Evolutionary conservation across 2,888 invertebrate genomes (phyloP).

Genomic region (Syrphus vitripennis): DNA sequence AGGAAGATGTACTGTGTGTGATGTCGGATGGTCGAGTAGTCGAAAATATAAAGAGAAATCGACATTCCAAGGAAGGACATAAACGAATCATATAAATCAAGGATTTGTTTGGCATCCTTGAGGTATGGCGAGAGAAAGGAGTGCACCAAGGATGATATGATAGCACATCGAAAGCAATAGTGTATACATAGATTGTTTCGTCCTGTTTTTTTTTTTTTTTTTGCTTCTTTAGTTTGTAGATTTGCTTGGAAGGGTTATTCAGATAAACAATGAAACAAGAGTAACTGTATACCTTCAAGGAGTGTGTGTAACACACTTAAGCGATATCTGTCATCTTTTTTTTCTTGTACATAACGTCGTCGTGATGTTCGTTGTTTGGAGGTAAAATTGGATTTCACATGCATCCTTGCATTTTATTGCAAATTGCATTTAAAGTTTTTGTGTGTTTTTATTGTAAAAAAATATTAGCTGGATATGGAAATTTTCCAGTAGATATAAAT

Average conservation of each 20-base stretch:
- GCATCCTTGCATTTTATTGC: constrained; percentile 61
- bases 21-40: constrained; percentile 28
- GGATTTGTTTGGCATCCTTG: constrained; percentile 67
- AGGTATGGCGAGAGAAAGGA: background rate
- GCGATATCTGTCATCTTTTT: constrained; percentile 58
- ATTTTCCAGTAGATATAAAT: constrained; percentile 43
- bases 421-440: constrained; percentile 58
- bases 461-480: constrained; percentile 38
- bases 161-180: background rate
- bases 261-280: constrained; percentile 43
- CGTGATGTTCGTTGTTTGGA: background rate
- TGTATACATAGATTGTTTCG: constrained; percentile 49
- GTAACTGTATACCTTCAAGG: too few relatives aligned
- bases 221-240: background rate
- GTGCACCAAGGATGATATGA: constrained; percentile 59
- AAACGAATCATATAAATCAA: constrained; percentile 71
- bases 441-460: background rate
- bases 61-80: constrained; percentile 38
- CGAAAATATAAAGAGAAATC: constrained; percentile 16
- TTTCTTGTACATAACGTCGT: background rate
- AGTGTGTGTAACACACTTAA: constrained; percentile 39
- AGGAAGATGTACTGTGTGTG: constrained; percentile 58
- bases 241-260: constrained; percentile 55
- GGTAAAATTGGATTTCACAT: constrained; percentile 59
- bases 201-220: background rate